Evolutionary conservation across 2,888 invertebrate genomes (phyloP).

Genomic region (Macrosiphum euphorbiae): DNA sequence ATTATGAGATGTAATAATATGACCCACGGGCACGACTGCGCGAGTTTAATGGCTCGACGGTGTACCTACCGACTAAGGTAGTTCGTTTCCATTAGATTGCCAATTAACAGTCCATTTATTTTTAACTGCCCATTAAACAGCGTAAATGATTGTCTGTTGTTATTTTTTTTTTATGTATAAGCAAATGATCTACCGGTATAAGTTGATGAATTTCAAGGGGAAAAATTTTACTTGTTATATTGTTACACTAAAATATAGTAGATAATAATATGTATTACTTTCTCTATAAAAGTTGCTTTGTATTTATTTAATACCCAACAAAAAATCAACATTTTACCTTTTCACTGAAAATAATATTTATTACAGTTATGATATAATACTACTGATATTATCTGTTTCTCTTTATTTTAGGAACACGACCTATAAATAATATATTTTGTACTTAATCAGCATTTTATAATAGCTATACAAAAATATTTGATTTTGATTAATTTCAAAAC

Average conservation of each 20-base stretch:
- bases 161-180: neutral
- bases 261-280: no score
- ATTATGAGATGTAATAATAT: conserved; percentile 13
- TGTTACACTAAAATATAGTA: neutral
- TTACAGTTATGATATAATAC: no score
- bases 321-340: no score
- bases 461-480: neutral
- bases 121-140: conserved; percentile 14
- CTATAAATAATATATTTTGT: neutral
- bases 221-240: neutral
- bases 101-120: conserved; percentile 39
- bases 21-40: neutral
- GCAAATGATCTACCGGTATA: neutral
- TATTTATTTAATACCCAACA: no score
- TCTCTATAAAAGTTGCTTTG: no score
- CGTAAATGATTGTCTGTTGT: neutral
- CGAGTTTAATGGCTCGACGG: conserved; percentile 18
- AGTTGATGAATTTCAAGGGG: conserved; percentile 1
- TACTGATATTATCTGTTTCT: no score
- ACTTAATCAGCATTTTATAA: neutral
- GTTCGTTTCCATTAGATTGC: conserved; percentile 4
- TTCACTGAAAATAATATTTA: no score
- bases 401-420: neutral
- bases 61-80: neutral
- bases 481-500: neutral